Evolutionary conservation across 2,888 invertebrate species (phyloP), one percentile per base, ranked within the genome.

Genomic region (Agelastica alni): DNA sequence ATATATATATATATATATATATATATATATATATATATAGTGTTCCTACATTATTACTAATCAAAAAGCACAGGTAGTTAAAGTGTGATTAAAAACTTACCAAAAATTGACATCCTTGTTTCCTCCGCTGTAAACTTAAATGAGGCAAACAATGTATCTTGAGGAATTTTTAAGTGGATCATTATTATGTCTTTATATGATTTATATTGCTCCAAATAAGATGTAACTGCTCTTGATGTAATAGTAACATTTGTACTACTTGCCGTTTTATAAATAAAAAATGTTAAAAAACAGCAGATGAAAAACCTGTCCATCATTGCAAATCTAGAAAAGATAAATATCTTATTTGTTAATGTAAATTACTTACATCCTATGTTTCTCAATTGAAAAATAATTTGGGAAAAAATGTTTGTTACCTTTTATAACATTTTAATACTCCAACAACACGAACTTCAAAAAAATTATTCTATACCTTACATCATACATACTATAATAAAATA

Each of bases 111-210:
- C 48, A 69, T 61, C 53, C 64, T 63, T 7, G 66, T 64, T 56
- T 75, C 73, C 36, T 71, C 72, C 9, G 74, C 75, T 43, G 62
- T 61, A 63, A 77, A 75, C 54, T 70, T 70, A 60, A 76, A 74
- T 3, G 71, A 69, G 2, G 68, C 73, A 62, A 72, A 72, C 26
- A 67, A 48, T n/a, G 67, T 67, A 60, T 76, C 70, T 34, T 66
- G 58, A 7, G 77, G 77, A 16, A 77, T 59, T 39, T 70, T 63
- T 54, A 76, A 72, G 63, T 73, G 73, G 55, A 75, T 68, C 53
- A 77, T 60, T 37, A 69, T 64, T 5, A 71, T 66, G 66, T 72
- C 69, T n/a, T 62, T 66, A 59, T 74, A 77, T 20, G 67, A 65
- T 44, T 59, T 56, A 60, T 73, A 77, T 45, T 68, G 70, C 43